Evolutionary conservation across 2,113 vertebrate species (phyloP).

Genomic region (Xyrauchen texanus): DNA sequence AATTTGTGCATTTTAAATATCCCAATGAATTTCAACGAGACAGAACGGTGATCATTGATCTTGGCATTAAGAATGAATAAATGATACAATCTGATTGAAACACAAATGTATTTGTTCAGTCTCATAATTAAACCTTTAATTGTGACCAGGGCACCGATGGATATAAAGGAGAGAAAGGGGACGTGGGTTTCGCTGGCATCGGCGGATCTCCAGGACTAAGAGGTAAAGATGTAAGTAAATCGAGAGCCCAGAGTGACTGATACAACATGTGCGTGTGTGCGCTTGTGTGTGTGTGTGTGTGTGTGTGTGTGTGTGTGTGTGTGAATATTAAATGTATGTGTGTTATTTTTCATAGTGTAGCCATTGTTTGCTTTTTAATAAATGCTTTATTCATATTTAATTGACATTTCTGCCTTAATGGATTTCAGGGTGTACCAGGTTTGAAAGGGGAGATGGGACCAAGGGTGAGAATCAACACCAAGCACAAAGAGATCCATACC

Average conservation of each 20-base stretch:
- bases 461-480: conserved; percentile 63
- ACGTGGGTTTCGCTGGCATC: conserved; percentile 71
- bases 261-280: conserved; percentile 33
- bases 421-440: conserved; percentile 70
- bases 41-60: not conserved
- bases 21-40: not conserved
- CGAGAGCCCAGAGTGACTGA: conserved; percentile 63
- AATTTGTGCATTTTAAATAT: too few species aligned
- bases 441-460: conserved; percentile 69
- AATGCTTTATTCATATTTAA: conserved; percentile 1
- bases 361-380: conserved; percentile 11
- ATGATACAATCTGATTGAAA: not conserved
- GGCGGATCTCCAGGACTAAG: conserved; percentile 82
- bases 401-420: conserved; percentile 11
- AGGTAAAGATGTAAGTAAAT: conserved; percentile 93
- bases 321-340: too few species aligned
- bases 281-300: conserved; percentile 31
- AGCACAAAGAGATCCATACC: not conserved
- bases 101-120: not conserved
- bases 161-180: conserved; percentile 78
- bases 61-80: too few species aligned
- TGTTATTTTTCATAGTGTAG: not conserved
- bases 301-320: not conserved
- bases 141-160: conserved; percentile 78
- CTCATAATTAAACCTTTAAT: not conserved